Base-by-base conservation (phyloP, 2,888 invertebrate genomes). In the Sympetrum striolatum region DNA sequence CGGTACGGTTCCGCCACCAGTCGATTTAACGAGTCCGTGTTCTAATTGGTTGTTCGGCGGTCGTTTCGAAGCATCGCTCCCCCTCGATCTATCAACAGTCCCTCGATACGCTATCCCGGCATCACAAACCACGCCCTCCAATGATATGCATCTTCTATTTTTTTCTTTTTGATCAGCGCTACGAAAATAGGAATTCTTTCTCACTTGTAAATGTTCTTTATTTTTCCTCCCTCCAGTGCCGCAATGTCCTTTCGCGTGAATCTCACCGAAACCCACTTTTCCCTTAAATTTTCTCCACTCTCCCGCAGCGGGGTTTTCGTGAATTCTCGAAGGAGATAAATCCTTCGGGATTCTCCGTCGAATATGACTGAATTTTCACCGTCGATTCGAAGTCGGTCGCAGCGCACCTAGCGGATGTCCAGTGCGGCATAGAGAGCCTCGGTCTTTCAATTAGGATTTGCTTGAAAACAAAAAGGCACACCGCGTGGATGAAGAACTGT, bases 91-190 rank as follows among this genome's bases (percentile, higher is more conserved):
- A 15, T 53, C 82, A 8, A 48, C 35, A 22, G 35, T 82, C 18
- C 8, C 15, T 22, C 58, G n/a, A 25, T 8, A 53, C 53, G n/a
- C 86, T 60, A 58, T 37, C 60, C 73, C 25, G 10, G 12, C 37
- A 53, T 60, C 60, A 58, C 86, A 60, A 1, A 18, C 35, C 37
- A 37, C 22, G 31, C 58, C 15, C 81, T 12, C 25, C 44, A 6
- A 60, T 86, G 86, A 86, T 86, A 86, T 86, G 86, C 86, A 64
- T 86, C 86, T 86, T 60, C 60, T 58, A 31, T 53, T 53, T 53
- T 48, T 53, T 53, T 53, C 53, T 53, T 53, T 53, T 86, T 60
- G 60, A 37, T 86, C 60, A 64, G 64, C 86, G 37, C 86, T 86
- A 86, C 60, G 60, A 60, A 86, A 86, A 86, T 86, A 86, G 60